Conservation (phyloP, 1,140 invertebrate species). For the Drosophila parabipectinata region DNA sequence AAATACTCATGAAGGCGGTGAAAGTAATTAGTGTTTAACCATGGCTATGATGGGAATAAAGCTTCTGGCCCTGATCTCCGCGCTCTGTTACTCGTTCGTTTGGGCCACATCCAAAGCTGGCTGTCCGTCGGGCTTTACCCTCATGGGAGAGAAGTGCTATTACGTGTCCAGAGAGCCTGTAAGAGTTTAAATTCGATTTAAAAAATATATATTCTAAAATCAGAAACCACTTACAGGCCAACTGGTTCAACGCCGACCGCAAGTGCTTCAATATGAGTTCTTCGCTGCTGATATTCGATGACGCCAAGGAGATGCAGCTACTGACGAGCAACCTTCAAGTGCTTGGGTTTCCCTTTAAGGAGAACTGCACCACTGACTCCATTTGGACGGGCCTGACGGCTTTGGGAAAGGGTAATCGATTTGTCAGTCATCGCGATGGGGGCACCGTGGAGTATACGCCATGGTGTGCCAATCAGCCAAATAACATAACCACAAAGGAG, state of each 20-base stretch:
- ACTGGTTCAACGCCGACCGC: slow-evolving; percentile 39
- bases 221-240: not conserved
- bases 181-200: not conserved
- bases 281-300: slow-evolving; percentile 14
- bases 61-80: not conserved
- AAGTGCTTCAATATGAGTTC: slow-evolving; percentile 12
- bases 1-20: not conserved
- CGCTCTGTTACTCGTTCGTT: not conserved
- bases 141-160: slow-evolving; percentile 28
- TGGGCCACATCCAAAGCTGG: not conserved
- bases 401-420: slow-evolving; percentile 14
- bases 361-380: slow-evolving; percentile 21
- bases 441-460: slow-evolving; percentile 25
- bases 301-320: slow-evolving; percentile 12
- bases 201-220: not conserved
- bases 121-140: slow-evolving; percentile 8
- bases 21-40: slow-evolving; percentile 2
- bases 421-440: slow-evolving; percentile 5
- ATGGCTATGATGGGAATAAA: slow-evolving; percentile 8
- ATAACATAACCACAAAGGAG: not conserved
- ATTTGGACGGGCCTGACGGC: slow-evolving; percentile 35
- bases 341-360: slow-evolving; percentile 12
- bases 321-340: slow-evolving; percentile 19
- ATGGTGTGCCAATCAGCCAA: slow-evolving; percentile 32
- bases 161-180: slow-evolving; percentile 16